These are phyloP conservation scores for Hypotaenidia philippensis DNA, from an alignment of 2,797 vertebrate species.

Conservation along the genomic window DNA sequence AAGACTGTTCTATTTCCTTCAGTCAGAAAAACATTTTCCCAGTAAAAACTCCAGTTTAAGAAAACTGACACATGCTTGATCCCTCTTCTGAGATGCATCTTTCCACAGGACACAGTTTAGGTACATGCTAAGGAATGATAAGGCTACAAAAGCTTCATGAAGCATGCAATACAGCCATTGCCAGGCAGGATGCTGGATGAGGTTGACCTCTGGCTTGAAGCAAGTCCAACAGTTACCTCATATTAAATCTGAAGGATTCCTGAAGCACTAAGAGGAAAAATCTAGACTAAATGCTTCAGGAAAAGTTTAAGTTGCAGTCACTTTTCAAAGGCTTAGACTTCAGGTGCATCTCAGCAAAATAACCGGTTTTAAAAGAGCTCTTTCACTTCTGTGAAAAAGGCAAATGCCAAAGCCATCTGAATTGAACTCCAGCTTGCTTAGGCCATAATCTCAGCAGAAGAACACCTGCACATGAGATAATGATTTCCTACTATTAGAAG, in stretches of 20 bases:
- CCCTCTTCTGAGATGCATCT: neutral
- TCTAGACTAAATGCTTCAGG: neutral
- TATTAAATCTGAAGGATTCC: neutral
- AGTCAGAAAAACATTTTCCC: neutral
- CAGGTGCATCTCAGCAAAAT: neutral
- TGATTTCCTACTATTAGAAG: neutral
- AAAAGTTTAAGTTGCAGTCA: neutral
- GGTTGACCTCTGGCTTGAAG: neutral
- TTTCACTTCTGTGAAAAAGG: conserved; percentile 14
- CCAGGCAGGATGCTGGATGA: neutral
- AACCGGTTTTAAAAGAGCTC: neutral
- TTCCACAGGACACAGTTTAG: neutral
- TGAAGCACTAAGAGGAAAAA: neutral
- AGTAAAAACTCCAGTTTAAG: neutral
- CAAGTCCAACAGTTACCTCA: neutral
- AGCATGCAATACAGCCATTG: neutral
- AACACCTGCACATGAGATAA: neutral
- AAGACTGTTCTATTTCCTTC: neutral
- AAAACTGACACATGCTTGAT: neutral
- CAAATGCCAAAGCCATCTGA: neutral
- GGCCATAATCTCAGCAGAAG: neutral
- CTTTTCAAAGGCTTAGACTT: neutral
- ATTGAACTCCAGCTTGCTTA: conserved; percentile 6
- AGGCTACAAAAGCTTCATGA: neutral
- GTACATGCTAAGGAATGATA: neutral